Base-by-base conservation (phyloP, 2,113 vertebrate species). In the Sapajus apella region DNA sequence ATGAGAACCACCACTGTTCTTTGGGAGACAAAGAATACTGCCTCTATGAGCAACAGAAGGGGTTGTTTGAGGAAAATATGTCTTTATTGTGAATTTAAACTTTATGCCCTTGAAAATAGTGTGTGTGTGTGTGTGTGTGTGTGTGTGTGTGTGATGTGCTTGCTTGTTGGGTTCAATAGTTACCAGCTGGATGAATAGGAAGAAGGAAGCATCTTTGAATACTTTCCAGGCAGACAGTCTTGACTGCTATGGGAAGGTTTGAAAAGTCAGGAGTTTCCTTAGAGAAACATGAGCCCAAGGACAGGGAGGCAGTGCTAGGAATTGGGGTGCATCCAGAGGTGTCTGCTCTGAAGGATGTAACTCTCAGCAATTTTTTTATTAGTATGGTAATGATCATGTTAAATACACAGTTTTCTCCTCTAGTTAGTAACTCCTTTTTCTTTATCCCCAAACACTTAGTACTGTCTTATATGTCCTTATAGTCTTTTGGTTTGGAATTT, bases 141-240 rank as follows among this genome's bases (percentile, higher is more conserved):
- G 3, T 9, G 20, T 3, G 17, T 66, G 32, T 66, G 56, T 32
- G 52, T 45, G 30, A 66, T 77, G 4, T 21, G 23, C 4, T 3
- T 21, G 18, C 64, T 80, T 50, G 0, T n/a, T 76, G 55, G 72
- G 13, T 80, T 90, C 32, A 79, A 3, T 25, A 43, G 43, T 61
- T 16, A 13, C 6, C 61, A n/a, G 35, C 3, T 61, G 14, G 32
- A n/a, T 43, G 52, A 12, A 1, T 64, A 6, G 45, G 50, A 89
- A 58, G 66, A 76, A 70, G 8, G 7, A 35, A 47, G 14, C 5
- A 3, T 14, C 13, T 35, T 25, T 47, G 45, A 32, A 55, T 5
- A 0, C 11, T 25, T 17, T 45, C 7, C 13, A 37, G 30, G 32
- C 0, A 2, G 45, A 30, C 6, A 23, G 10, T 9, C 27, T 30